phyloP scores from a whole-genome alignment of 1,140 invertebrate genomes.

The Eciton burchellii region DNA sequence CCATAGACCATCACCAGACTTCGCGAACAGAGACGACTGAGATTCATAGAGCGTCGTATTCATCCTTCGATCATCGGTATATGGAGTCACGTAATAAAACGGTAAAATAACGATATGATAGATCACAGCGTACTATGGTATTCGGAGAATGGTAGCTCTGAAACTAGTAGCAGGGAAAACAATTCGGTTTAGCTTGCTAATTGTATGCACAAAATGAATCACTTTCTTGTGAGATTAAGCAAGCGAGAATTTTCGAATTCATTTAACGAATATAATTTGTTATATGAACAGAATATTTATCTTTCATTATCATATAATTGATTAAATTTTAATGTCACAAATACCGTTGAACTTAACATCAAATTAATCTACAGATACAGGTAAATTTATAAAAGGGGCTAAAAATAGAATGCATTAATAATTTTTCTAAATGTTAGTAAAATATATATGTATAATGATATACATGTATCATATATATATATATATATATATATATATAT shows the following conservation, averaged over 20 bases:
- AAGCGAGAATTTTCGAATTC: no score
- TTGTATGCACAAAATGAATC: neutral
- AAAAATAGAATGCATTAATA: no score
- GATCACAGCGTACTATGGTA: conserved; percentile 11
- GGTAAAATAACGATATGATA: conserved; percentile 23
- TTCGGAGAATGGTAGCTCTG: neutral
- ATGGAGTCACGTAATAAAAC: conserved; percentile 28
- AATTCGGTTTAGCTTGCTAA: neutral
- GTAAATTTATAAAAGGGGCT: no score
- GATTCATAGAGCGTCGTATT: conserved; percentile 38
- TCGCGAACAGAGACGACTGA: conserved; percentile 68
- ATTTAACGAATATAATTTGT: neutral
- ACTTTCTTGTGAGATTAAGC: no score
- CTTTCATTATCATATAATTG: no score
- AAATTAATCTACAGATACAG: no score
- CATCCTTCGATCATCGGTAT: conserved; percentile 38
- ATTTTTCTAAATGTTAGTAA: neutral
- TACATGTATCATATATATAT: neutral
- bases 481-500: neutral
- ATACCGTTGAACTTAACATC: no score
- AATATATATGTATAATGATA: neutral
- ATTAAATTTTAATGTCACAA: no score
- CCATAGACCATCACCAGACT: conserved; percentile 63
- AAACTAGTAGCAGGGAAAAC: neutral
- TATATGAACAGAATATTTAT: no score